Evolutionary conservation across 1,140 invertebrate species (phyloP).

Genomic region (Laupala kohalensis): DNA sequence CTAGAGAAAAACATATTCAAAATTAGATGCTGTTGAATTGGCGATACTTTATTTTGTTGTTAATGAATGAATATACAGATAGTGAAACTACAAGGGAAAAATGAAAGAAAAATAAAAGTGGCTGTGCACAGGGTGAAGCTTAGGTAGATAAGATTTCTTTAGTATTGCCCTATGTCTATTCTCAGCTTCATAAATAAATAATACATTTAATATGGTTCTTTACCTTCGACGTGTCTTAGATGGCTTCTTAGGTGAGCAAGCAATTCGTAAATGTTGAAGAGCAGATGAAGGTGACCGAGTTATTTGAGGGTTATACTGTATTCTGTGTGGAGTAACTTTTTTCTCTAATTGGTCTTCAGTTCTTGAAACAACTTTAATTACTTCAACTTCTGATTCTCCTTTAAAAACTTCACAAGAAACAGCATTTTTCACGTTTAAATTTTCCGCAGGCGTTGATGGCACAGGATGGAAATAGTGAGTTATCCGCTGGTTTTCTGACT

Average conservation of each 20-base stretch:
- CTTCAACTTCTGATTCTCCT: not conserved
- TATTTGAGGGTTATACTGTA: slow-evolving; percentile 3
- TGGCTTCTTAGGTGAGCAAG: slow-evolving; percentile 8
- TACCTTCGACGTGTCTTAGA: slow-evolving; percentile 3
- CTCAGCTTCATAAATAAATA: too few species aligned
- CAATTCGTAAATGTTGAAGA: slow-evolving; percentile 6
- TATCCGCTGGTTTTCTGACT: not conserved
- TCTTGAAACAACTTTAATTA: not conserved
- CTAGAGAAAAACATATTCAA: too few species aligned
- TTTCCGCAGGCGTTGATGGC: not conserved
- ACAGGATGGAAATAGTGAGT: not conserved
- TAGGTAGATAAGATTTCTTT: too few species aligned
- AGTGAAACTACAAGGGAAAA: too few species aligned
- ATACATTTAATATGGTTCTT: too few species aligned
- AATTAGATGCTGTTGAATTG: too few species aligned
- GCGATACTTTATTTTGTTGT: too few species aligned
- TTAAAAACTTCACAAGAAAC: not conserved
- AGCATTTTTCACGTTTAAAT: not conserved
- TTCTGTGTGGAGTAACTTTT: slow-evolving; percentile 8
- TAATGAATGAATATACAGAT: too few species aligned
- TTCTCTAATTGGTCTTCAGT: too few species aligned
- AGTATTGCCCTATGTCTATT: too few species aligned
- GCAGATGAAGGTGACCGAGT: slow-evolving; percentile 7
- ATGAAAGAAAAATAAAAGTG: too few species aligned
- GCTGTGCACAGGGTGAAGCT: too few species aligned